Evolutionary conservation across 2,113 vertebrate species (phyloP).

Genomic region (Ailuropoda melanoleuca): DNA sequence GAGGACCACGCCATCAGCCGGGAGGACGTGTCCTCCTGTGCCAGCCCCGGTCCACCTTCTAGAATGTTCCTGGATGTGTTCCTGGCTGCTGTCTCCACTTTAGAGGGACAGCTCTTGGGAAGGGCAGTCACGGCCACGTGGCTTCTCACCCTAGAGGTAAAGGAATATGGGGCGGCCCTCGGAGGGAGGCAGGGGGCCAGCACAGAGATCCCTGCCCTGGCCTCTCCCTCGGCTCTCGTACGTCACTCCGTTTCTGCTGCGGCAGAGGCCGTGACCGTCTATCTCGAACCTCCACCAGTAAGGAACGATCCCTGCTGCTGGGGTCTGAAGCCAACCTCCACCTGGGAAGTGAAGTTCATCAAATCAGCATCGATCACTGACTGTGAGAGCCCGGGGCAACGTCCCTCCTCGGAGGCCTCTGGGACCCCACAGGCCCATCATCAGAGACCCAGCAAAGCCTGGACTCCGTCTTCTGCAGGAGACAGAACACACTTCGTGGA

Average conservation of each 20-base stretch:
- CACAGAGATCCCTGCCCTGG: not conserved
- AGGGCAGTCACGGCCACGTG: accelerated
- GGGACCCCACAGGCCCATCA: conserved; percentile 41
- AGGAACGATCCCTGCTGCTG: conserved; percentile 48
- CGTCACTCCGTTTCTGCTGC: not conserved
- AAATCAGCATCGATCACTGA: conserved; percentile 73
- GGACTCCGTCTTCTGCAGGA: not conserved
- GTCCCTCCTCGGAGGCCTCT: not conserved
- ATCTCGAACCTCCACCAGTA: conserved; percentile 44
- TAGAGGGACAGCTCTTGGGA: not conserved
- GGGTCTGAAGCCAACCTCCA: conserved; percentile 70
- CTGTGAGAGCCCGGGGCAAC: not conserved
- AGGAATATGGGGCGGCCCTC: accelerated
- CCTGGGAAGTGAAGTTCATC: conserved; percentile 68
- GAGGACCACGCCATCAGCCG: not conserved
- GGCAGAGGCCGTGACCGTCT: conserved; percentile 66
- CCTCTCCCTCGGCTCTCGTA: accelerated
- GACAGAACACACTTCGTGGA: conserved; percentile 55
- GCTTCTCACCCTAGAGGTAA: not conserved
- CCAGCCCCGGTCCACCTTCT: accelerated
- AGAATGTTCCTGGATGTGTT: not conserved
- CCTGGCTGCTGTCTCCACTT: not conserved
- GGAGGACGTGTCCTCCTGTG: accelerated
- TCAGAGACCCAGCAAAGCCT: conserved; percentile 44
- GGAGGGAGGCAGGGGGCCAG: too few relatives aligned